Evolutionary conservation across 2,113 vertebrate genomes (phyloP).

Genomic region (Varanus salvator): DNA sequence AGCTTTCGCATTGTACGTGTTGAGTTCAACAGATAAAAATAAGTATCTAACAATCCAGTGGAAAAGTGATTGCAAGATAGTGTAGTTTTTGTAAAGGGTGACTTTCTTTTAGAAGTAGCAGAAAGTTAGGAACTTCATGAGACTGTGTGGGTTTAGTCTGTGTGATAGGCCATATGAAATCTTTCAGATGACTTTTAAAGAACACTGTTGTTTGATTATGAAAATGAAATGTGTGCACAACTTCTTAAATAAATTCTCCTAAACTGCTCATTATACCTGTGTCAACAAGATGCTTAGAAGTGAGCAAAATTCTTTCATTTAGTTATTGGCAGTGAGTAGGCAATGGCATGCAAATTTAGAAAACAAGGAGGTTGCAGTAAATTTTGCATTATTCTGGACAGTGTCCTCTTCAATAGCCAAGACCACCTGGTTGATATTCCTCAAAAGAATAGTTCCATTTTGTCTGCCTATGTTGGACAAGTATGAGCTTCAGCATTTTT

Average conservation of each 20-base stretch:
- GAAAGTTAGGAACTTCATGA: conserved; percentile 5
- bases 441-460: background rate
- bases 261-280: conserved; percentile 71
- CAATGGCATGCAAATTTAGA: background rate
- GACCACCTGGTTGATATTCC: no score
- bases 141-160: conserved; percentile 28
- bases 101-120: conserved; percentile 44
- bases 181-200: conserved; percentile 71
- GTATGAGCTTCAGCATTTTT: background rate
- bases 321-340: background rate
- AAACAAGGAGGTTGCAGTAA: background rate
- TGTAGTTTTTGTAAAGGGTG: conserved; percentile 44
- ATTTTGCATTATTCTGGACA: background rate
- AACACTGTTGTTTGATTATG: conserved; percentile 65
- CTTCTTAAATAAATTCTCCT: conserved; percentile 72
- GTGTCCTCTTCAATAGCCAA: no score
- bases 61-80: conserved; percentile 31
- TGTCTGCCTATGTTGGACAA: background rate
- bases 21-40: conserved; percentile 7
- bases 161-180: conserved; percentile 60
- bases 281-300: conserved; percentile 70
- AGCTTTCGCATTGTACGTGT: conserved; percentile 1
- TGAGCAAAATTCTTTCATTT: conserved; percentile 42
- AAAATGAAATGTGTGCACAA: conserved; percentile 73
- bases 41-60: background rate